These are phyloP conservation scores for Artemia sinica DNA, from an alignment of 2,888 invertebrate genomes.

Conservation along the genomic window DNA sequence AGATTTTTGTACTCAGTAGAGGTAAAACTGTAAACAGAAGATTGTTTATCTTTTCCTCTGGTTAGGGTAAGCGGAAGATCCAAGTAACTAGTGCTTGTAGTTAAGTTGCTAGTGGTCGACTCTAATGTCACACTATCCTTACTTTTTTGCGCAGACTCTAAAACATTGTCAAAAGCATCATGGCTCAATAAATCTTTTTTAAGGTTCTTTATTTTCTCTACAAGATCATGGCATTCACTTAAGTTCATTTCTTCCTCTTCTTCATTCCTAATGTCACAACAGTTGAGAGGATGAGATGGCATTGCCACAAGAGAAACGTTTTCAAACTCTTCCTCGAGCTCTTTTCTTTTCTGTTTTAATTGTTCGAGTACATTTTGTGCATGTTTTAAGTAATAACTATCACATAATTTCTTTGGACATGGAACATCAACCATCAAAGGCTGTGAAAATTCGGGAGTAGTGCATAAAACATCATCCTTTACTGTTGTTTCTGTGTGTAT, in stretches of 20 bases:
- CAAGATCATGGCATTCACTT: too few species aligned
- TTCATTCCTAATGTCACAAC: too few species aligned
- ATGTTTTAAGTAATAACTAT: neutral
- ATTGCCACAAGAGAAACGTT: neutral
- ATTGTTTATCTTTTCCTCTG: neutral
- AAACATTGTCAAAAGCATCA: too few species aligned
- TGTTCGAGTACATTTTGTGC: neutral
- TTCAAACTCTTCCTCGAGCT: neutral
- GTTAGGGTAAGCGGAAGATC: neutral
- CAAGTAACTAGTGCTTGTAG: neutral
- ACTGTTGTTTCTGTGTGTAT: neutral
- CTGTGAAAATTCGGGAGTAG: neutral
- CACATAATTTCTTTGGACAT: neutral
- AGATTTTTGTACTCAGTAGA: too few species aligned
- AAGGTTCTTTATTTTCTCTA: too few species aligned
- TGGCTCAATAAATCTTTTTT: too few species aligned
- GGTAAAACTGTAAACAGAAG: too few species aligned
- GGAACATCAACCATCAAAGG: neutral
- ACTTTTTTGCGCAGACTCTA: too few species aligned
- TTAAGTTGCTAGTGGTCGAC: neutral
- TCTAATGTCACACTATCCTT: too few species aligned
- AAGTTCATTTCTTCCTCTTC: too few species aligned
- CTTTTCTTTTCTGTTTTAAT: neutral
- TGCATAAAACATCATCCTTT: neutral
- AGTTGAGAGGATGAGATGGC: neutral